Evolutionary conservation across 2,888 invertebrate genomes (phyloP).

Genomic region (Copidosoma aretas): DNA sequence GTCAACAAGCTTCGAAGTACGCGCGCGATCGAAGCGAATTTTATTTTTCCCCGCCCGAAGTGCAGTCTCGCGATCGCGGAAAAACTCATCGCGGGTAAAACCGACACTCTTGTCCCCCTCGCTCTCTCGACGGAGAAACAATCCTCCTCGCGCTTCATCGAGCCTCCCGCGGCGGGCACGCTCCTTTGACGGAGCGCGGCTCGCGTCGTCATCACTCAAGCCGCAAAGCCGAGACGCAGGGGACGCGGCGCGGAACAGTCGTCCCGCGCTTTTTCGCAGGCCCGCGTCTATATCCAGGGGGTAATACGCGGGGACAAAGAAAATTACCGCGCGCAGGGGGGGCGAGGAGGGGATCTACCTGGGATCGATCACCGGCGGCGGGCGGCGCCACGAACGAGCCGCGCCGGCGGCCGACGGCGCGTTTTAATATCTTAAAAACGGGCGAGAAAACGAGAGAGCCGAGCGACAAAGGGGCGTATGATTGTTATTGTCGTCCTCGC

Average conservation of each 20-base stretch:
- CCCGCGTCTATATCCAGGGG: no score
- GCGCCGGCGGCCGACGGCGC: conserved; percentile 60
- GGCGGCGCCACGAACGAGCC: conserved; percentile 49
- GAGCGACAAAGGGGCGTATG: conserved; percentile 54
- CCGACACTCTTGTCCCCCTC: no score
- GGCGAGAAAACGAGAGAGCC: conserved; percentile 39
- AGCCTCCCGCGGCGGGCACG: not conserved
- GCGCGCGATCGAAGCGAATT: no score
- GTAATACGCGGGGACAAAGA: conserved; percentile 22
- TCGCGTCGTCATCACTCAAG: conserved; percentile 12
- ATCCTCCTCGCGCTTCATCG: no score
- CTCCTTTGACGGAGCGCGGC: not conserved
- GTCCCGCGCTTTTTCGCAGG: not conserved
- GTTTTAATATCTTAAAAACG: conserved; percentile 62
- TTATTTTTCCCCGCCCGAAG: no score
- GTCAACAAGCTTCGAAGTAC: no score
- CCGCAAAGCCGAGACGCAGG: not conserved
- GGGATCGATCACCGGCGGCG: conserved; percentile 51
- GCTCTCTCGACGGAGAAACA: no score
- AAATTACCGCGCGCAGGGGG: conserved; percentile 15
- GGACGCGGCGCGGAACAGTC: not conserved
- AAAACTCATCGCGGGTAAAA: no score
- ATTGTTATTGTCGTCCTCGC: conserved; percentile 56
- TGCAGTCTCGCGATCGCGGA: no score
- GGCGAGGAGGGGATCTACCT: conserved; percentile 12